phyloP scores from a whole-genome alignment of 2,888 invertebrate genomes.

The Hemistola chrysoprasaria region DNA sequence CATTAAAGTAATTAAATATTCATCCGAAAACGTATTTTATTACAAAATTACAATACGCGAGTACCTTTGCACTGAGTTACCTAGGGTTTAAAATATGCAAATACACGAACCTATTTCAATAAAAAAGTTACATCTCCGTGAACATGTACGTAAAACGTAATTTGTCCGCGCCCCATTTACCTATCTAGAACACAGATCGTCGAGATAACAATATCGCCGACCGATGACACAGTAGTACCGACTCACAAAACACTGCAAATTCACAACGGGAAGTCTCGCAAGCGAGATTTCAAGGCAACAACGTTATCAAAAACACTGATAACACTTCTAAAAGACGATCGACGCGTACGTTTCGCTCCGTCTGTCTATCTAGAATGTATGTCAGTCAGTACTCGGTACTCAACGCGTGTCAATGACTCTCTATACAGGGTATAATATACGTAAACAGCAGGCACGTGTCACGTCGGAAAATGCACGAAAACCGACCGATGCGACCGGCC shows the following conservation, averaged over 20 bases:
- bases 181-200: too few relatives aligned
- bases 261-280: slow-evolving; percentile 37
- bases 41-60: too few relatives aligned
- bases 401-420: slow-evolving; percentile 77
- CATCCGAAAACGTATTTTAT: too few relatives aligned
- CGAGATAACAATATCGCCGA: neutral
- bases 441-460: slow-evolving; percentile 73
- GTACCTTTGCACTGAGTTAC: too few relatives aligned
- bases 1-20: too few relatives aligned
- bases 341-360: slow-evolving; percentile 63
- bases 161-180: too few relatives aligned
- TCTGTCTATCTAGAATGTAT: slow-evolving; percentile 73
- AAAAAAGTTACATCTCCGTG: too few relatives aligned
- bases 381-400: too few relatives aligned
- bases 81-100: too few relatives aligned
- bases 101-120: too few relatives aligned
- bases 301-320: slow-evolving; percentile 50
- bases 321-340: slow-evolving; percentile 51
- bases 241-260: slow-evolving; percentile 19
- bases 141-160: too few relatives aligned
- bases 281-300: slow-evolving; percentile 40
- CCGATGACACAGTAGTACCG: slow-evolving; percentile 7
- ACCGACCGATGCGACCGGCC: slow-evolving; percentile 47
- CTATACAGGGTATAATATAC: slow-evolving; percentile 48
- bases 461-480: slow-evolving; percentile 49